phyloP scores from a whole-genome alignment of 2,888 invertebrate species.

The Nephrotoma guestfalica region DNA sequence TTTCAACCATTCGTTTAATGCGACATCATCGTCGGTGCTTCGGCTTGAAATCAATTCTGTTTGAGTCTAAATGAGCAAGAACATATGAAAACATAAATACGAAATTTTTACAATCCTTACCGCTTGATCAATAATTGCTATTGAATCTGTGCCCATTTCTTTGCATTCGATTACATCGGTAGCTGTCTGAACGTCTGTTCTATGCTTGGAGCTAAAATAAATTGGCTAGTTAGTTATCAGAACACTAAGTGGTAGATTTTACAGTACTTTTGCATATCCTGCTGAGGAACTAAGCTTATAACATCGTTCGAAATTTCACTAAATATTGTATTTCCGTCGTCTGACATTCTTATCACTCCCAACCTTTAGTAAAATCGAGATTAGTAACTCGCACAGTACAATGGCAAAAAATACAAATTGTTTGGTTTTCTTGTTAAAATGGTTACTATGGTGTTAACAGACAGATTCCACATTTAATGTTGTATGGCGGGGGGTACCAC shows the following conservation, averaged over 20 bases:
- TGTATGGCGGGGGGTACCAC: no score
- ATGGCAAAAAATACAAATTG: not conserved
- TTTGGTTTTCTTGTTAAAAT: not conserved
- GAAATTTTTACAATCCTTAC: not conserved
- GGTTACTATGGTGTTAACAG: not conserved
- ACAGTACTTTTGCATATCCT: not conserved
- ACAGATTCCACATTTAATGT: not conserved
- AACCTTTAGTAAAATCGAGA: no score
- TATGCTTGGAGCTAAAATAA: not conserved
- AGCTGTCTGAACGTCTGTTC: not conserved
- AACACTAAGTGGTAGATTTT: not conserved
- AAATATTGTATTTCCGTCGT: not conserved
- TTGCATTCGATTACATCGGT: not conserved
- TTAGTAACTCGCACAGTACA: no score
- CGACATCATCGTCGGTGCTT: constrained; percentile 25
- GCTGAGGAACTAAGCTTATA: not conserved
- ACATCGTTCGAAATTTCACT: not conserved
- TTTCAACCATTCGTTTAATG: constrained; percentile 34
- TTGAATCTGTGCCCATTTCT: not conserved
- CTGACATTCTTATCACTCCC: not conserved
- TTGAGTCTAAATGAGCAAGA: constrained; percentile 27
- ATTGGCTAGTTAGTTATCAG: not conserved
- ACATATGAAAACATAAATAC: not conserved
- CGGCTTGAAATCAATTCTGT: constrained; percentile 21
- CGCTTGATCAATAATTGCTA: not conserved